Evolutionary conservation across 2,113 vertebrate genomes (phyloP).

Genomic region (Xenopus laevis): DNA sequence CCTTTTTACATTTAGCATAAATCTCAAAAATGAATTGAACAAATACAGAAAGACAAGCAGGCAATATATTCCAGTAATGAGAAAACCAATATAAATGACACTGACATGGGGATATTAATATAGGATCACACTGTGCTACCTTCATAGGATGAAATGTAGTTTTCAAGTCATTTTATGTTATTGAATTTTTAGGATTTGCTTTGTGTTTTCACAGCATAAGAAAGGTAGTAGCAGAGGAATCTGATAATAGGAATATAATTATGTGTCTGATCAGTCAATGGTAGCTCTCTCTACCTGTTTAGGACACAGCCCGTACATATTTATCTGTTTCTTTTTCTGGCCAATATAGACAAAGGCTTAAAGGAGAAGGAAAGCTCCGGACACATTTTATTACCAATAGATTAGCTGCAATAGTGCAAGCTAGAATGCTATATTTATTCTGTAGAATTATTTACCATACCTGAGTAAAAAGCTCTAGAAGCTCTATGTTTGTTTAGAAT

Average conservation of each 20-base stretch:
- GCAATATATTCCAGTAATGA: conserved; percentile 41
- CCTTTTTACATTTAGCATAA: conserved; percentile 38
- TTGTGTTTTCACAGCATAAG: conserved; percentile 33
- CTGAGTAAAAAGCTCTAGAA: too few relatives aligned
- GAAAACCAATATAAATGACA: conserved; percentile 45
- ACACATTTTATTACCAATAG: too few relatives aligned
- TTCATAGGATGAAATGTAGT: conserved; percentile 36
- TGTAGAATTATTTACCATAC: too few relatives aligned
- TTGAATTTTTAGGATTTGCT: conserved; percentile 30
- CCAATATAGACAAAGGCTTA: too few relatives aligned
- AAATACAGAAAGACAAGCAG: conserved; percentile 36
- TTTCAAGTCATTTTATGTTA: conserved; percentile 37
- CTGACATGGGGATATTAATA: conserved; percentile 36
- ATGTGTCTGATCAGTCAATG: too few relatives aligned
- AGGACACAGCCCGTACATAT: too few relatives aligned
- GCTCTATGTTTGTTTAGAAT: too few relatives aligned
- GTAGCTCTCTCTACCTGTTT: too few relatives aligned
- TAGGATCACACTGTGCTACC: conserved; percentile 31
- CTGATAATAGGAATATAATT: not conserved
- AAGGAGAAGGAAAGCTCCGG: too few relatives aligned
- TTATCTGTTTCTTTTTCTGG: too few relatives aligned
- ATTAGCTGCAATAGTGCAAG: too few relatives aligned
- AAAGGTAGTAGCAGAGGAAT: conserved; percentile 15
- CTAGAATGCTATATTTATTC: too few relatives aligned
- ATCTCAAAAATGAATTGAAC: conserved; percentile 41